phyloP scores from a whole-genome alignment of 1,140 invertebrate genomes.

The Arctopsyche grandis region DNA sequence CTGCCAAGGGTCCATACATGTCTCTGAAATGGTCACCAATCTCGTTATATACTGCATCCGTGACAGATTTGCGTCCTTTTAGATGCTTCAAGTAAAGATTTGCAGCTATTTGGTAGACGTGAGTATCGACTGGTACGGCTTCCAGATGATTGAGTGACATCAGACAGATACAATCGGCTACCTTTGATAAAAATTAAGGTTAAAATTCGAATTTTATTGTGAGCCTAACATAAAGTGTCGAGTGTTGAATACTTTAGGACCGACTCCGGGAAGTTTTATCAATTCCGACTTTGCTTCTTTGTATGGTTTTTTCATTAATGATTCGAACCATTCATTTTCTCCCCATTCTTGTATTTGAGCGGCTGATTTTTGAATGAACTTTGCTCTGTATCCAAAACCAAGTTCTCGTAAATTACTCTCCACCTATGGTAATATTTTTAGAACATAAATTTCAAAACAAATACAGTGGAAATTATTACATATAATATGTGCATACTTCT shows the following conservation, averaged over 20 bases:
- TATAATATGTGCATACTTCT: constrained; percentile 26
- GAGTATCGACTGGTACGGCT: constrained; percentile 95
- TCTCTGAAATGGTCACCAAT: constrained; percentile 84
- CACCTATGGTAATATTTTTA: constrained; percentile 62
- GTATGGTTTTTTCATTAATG: constrained; percentile 76
- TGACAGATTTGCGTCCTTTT: constrained; percentile 80
- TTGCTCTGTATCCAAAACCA: constrained; percentile 93
- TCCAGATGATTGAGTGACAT: constrained; percentile 93
- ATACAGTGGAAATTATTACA: neutral
- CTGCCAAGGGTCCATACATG: constrained; percentile 88
- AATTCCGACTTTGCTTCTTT: constrained; percentile 77
- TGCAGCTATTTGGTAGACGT: constrained; percentile 92
- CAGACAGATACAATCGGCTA: constrained; percentile 98
- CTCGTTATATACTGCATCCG: constrained; percentile 84
- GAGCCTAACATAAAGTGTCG: neutral
- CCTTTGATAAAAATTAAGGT: constrained; percentile 66
- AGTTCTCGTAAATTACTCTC: constrained; percentile 78
- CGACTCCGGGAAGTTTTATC: constrained; percentile 84
- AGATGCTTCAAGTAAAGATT: constrained; percentile 85
- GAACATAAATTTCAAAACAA: constrained; percentile 5
- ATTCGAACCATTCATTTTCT: constrained; percentile 76
- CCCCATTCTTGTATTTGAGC: constrained; percentile 74
- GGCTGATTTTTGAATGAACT: constrained; percentile 83
- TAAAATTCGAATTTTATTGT: neutral
- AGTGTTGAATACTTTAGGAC: constrained; percentile 80